Evolutionary conservation across 2,888 invertebrate genomes (phyloP), one percentile per base, ranked within the genome.

Genomic region (Caradrina kadenii): DNA sequence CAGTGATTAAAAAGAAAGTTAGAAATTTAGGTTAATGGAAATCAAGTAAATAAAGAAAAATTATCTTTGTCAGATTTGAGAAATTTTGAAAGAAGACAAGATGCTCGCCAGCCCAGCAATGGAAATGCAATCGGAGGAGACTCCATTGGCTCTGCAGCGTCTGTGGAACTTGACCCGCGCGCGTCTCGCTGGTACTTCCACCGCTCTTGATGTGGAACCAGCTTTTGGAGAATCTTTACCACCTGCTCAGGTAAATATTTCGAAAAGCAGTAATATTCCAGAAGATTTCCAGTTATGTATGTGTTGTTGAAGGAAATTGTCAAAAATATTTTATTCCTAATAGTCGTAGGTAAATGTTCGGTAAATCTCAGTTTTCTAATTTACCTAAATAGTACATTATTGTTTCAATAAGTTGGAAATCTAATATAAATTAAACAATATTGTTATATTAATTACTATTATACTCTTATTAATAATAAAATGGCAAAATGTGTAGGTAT

Each of bases 101-200:
- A 96, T 96, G 96, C 91, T 95, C 75, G 93, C 95, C 61, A 93
- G 90, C 84, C 92, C 93, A 45, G 89, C 92, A 17, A 96, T 97
- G 84, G 98, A 98, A 89, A 89, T 97, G 69, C 88, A 93, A 70
- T 86, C 89, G 22, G 93, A 97, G 79, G 95, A 95, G 85, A 91
- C 95, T n/a, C 96, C 96, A 0, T 81, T 94, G 81, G 95, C 94
- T 4, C 91, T 96, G 67, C 96, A 96, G 84, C 91, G 96, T 26
- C 89, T 96, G 39, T 96, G 96, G 96, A 95, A 93, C 79, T 82
- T 96, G 73, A 96, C 96, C 66, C 92, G 96, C 11, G 96, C 96
- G 6, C 94, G 96, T 26, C 90, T 96, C 5, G 93, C 95, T 56
- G 96, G 96, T 0, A 93, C 95, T 8, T 94, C 95, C 21, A 95